A percentile compares a stretch with the other conserved stretches of the same genome.
These are phyloP conservation scores for Thymelicus lineola DNA, from an alignment of 2,888 invertebrate species.

Conservation along the genomic window DNA sequence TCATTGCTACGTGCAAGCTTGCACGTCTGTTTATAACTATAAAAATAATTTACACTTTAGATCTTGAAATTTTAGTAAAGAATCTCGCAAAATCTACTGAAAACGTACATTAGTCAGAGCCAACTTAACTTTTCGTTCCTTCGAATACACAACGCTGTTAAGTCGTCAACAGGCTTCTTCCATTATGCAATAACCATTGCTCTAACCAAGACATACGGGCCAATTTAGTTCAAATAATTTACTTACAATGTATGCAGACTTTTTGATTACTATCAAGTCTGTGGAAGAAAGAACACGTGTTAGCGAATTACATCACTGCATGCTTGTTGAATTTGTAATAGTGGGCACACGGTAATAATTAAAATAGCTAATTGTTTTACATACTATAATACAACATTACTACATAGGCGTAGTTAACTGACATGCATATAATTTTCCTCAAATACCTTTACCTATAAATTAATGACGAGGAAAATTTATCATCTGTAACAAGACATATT, in stretches of 20 bases:
- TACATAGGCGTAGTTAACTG: too few relatives aligned
- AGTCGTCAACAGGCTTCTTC: constrained; percentile 27
- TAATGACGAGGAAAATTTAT: too few relatives aligned
- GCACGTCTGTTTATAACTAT: background rate
- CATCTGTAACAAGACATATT: too few relatives aligned
- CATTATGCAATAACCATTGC: constrained; percentile 28
- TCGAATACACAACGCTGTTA: constrained; percentile 12
- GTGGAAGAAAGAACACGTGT: constrained; percentile 5
- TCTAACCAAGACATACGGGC: constrained; percentile 17
- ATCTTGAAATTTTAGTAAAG: background rate
- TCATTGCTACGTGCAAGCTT: background rate
- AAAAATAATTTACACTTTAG: background rate
- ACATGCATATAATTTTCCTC: too few relatives aligned
- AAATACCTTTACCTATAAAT: too few relatives aligned
- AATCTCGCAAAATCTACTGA: constrained; percentile 4
- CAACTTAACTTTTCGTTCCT: constrained; percentile 5
- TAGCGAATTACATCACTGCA: constrained; percentile 8
- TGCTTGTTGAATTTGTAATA: background rate
- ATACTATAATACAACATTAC: too few relatives aligned
- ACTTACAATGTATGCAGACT: constrained; percentile 12
- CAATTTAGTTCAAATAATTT: constrained; percentile 24
- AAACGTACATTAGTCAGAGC: constrained; percentile 3
- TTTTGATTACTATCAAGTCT: constrained; percentile 18
- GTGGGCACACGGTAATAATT: background rate
- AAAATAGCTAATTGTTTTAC: background rate